Percentiles rank a stretch among this genome's conserved stretches.
phyloP scores from a whole-genome alignment of 2,113 vertebrate species.

The Leucosticte australis region DNA sequence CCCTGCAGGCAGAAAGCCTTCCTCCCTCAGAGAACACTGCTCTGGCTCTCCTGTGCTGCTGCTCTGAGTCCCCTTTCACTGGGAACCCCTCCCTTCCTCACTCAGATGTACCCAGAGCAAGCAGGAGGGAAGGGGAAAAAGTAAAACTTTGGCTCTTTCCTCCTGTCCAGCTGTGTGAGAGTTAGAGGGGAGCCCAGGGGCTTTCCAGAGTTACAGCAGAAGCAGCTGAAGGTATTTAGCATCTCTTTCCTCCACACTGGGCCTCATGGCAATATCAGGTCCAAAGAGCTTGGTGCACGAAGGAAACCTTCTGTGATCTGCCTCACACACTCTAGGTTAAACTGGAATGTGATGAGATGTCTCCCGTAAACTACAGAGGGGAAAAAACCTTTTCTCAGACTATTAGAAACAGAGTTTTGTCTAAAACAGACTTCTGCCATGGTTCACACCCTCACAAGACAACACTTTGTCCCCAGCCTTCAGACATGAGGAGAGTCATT shows the following conservation, averaged over 20 bases:
- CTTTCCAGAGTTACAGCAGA: neutral
- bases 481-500: neutral
- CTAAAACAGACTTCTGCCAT: neutral
- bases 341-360: neutral
- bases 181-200: neutral
- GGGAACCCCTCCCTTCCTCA: neutral
- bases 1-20: neutral
- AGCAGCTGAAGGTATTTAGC: neutral
- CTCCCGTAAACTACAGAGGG: neutral
- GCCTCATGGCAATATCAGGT: neutral
- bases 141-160: neutral
- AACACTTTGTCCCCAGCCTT: neutral
- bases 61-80: neutral
- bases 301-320: neutral
- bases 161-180: neutral
- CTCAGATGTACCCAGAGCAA: rapidly evolving
- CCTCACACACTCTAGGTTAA: neutral
- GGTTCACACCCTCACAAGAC: neutral
- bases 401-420: neutral
- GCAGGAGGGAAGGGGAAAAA: neutral
- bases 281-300: neutral
- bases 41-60: neutral
- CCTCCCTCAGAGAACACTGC: neutral
- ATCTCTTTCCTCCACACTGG: neutral
- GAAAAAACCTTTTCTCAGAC: neutral